Evolutionary conservation across 2,797 vertebrate genomes (phyloP), one percentile per base, ranked within the genome.

Genomic region (Microchirus variegatus): DNA sequence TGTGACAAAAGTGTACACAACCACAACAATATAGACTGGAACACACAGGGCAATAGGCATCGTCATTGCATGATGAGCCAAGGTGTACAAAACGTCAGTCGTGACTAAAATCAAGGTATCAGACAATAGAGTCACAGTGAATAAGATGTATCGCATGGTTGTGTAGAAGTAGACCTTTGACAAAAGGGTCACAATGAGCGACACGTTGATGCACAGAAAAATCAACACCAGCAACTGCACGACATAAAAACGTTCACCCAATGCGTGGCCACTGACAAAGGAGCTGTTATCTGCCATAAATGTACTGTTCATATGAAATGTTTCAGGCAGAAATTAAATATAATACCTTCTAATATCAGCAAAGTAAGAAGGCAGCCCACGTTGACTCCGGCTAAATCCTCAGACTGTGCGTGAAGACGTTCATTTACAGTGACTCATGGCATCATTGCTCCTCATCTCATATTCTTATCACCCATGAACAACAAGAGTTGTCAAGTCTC

Each of bases 71-170:
- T 70, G 82, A 11, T 40, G 70, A 3, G 0, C 43, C 0, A 77
- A 19, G 6, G 86, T 19, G 0, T 87, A 9, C 10, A 87, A n/a
- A 3, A 84, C 2, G 22, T 85, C 43, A 10, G 80, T 31, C 4
- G 90, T 0, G 1, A 90, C 0, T 46, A 92, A 75, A 4, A 74
- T 10, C 13, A 78, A 1, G 11, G 75, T 63, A 55, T 92, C 88
- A 14, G 65, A 72, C 18, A 89, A n/a, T 2, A 91, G 53, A 7
- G 76, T 87, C 13, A 75, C 75, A 36, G 78, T 84, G 63, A 91
- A 91, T 15, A 91, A 77, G 35, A 91, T 74, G 41, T 92, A 90
- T 0, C 89, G 86, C 7, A 69, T 64, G 11, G 77, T 81, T 19
- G 59, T 70, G 35, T 68, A 60, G 52, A 92, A 91, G n/a, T n/a